Evolutionary conservation across 2,797 vertebrate species (phyloP).

Genomic region (Glossophaga mutica): DNA sequence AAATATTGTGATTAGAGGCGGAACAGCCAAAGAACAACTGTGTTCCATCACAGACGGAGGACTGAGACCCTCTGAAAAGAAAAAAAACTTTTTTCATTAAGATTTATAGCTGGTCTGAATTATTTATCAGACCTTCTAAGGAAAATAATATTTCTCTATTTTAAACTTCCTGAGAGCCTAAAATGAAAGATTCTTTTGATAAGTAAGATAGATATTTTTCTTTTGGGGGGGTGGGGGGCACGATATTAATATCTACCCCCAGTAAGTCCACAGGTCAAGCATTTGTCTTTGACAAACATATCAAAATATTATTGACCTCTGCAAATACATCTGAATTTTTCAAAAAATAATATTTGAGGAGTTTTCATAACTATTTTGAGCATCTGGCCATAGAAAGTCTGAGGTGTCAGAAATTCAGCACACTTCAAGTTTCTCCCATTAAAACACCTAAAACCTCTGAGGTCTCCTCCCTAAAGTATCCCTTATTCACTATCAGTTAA

Average conservation of each 20-base stretch:
- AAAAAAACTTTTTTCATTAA: slow-evolving; percentile 43
- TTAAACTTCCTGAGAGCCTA: slow-evolving; percentile 63
- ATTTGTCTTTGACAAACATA: slow-evolving; percentile 48
- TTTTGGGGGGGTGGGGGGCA: neutral
- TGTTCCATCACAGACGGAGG: neutral
- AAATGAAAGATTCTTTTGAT: slow-evolving; percentile 65
- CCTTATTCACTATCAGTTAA: neutral
- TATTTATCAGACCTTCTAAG: slow-evolving; percentile 72
- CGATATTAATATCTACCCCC: neutral
- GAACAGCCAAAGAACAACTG: neutral
- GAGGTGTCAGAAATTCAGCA: slow-evolving; percentile 10
- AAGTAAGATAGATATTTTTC: slow-evolving; percentile 60
- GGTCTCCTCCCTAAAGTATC: neutral
- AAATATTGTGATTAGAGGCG: neutral
- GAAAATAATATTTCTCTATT: slow-evolving; percentile 74
- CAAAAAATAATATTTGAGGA: slow-evolving; percentile 43
- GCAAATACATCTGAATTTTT: slow-evolving; percentile 36
- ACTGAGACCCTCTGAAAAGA: neutral
- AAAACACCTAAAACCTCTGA: neutral
- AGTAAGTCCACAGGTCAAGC: slow-evolving; percentile 43
- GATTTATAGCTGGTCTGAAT: slow-evolving; percentile 69
- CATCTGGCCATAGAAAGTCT: slow-evolving; percentile 18
- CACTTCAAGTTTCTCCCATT: slow-evolving; percentile 11
- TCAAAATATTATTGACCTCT: slow-evolving; percentile 65
- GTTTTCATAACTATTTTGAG: slow-evolving; percentile 54